Evolutionary conservation across 1,140 invertebrate species (phyloP).

Genomic region (Apis mellifera): Amel_HAv3.1 CM009931.2:17559501-17560000

Average conservation of each 20-base stretch:
- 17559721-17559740: not conserved
- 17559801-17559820: not conserved
- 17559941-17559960: slow-evolving; percentile 76
- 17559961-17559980: slow-evolving; percentile 80
- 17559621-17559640: not conserved
- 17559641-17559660: no score
- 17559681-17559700: not conserved
- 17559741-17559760: not conserved
- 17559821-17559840: not conserved
- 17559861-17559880: not conserved
- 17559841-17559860: not conserved
- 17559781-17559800: not conserved
- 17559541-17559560: slow-evolving; percentile 46
- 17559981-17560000: slow-evolving; percentile 72
- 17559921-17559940: slow-evolving; percentile 65
- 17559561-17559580: slow-evolving; percentile 58
- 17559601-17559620: not conserved
- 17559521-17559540: slow-evolving; percentile 46
- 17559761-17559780: not conserved
- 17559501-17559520: slow-evolving; percentile 39
- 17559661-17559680: slow-evolving; percentile 1
- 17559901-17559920: slow-evolving; percentile 61
- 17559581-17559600: not conserved
- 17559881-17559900: slow-evolving; percentile 7
- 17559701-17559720: not conserved